Evolutionary conservation across 2,888 invertebrate species (phyloP).

Genomic region (Argynnis bischoffii): DNA sequence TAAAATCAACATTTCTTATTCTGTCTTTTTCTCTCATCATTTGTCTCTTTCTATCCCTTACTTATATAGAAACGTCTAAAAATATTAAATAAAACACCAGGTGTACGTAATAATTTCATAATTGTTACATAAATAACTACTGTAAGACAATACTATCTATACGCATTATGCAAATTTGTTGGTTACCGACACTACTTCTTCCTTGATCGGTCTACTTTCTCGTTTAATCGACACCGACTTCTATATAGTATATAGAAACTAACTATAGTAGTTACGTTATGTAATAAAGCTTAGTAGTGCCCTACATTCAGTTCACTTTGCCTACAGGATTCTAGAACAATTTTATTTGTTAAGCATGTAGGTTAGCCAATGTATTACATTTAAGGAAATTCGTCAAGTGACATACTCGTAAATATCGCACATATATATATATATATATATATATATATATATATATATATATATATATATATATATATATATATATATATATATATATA

Average conservation of each 20-base stretch:
- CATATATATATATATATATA: too few relatives aligned
- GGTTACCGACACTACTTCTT: slow-evolving; percentile 32
- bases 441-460: too few relatives aligned
- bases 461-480: too few relatives aligned
- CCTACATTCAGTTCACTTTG: slow-evolving; percentile 19
- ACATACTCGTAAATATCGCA: too few relatives aligned
- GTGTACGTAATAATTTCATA: not conserved
- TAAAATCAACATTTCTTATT: too few relatives aligned
- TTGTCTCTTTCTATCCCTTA: not conserved
- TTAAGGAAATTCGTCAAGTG: too few relatives aligned
- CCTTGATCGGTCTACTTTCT: slow-evolving; percentile 42
- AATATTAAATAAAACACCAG: not conserved
- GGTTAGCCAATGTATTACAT: not conserved
- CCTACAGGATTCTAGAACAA: slow-evolving; percentile 8
- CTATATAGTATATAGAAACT: slow-evolving; percentile 13
- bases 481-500: too few relatives aligned
- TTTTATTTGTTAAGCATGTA: not conserved
- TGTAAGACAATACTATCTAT: slow-evolving; percentile 38
- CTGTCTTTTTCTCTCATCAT: too few relatives aligned
- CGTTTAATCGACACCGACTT: slow-evolving; percentile 29
- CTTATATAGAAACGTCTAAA: not conserved
- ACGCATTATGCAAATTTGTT: slow-evolving; percentile 38
- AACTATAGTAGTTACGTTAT: slow-evolving; percentile 7
- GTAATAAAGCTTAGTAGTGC: slow-evolving; percentile 15
- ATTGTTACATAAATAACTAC: slow-evolving; percentile 22